phyloP scores from a whole-genome alignment of 2,113 vertebrate genomes.

The Taxidea taxus region DNA sequence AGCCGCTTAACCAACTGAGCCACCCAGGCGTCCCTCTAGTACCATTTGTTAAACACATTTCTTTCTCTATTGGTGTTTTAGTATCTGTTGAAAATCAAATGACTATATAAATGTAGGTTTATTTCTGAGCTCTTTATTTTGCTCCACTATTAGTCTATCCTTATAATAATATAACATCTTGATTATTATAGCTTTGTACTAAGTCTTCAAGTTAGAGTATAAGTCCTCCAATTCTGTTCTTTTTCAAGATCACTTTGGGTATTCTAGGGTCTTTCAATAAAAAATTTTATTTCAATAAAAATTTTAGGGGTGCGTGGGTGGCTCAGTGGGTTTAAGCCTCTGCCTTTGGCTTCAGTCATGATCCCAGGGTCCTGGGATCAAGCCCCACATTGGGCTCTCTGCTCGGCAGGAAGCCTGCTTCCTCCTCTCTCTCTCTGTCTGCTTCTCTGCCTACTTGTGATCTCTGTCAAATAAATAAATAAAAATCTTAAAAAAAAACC shows the following conservation, averaged over 20 bases:
- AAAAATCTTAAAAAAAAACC: no score
- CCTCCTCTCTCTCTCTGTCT: no score
- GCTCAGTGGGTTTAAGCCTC: no score
- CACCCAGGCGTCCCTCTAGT: no score
- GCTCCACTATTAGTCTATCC: neutral
- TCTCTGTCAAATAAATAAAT: no score
- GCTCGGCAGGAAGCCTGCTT: no score
- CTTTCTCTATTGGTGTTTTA: neutral
- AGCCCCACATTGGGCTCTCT: no score
- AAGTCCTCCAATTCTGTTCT: neutral
- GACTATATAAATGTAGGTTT: neutral
- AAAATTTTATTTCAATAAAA: neutral
- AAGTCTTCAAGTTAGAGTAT: neutral
- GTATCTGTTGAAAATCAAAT: neutral
- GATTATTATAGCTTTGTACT: neutral
- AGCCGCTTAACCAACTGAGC: no score
- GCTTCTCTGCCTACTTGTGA: no score
- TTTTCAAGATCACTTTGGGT: neutral
- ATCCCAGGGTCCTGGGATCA: no score
- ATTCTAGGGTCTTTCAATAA: neutral
- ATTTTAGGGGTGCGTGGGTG: neutral
- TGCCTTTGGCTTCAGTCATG: no score
- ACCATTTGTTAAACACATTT: neutral
- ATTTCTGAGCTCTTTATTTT: neutral
- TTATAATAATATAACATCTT: neutral